Evolutionary conservation across 2,888 invertebrate species (phyloP).

Genomic region (Nudaria mundana): DNA sequence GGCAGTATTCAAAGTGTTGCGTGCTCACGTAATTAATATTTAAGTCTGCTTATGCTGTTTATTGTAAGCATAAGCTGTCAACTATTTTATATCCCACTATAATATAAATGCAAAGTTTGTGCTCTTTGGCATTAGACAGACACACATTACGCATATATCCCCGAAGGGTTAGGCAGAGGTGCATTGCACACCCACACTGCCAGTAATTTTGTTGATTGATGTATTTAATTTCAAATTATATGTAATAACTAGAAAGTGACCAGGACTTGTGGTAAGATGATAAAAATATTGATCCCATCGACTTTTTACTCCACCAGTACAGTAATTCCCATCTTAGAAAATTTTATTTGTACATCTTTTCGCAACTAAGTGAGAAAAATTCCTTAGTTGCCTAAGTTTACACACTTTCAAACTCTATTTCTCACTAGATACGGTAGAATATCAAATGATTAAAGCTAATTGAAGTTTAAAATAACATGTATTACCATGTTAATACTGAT

Average conservation of each 20-base stretch:
- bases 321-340: slow-evolving; percentile 12
- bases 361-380: slow-evolving; percentile 34
- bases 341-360: slow-evolving; percentile 29
- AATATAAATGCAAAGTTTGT: no score
- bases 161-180: no score
- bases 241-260: no score
- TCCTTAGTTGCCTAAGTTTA: slow-evolving; percentile 17
- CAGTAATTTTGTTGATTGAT: no score
- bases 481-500: no score
- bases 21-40: slow-evolving; percentile 21
- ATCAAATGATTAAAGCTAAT: not conserved
- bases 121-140: no score
- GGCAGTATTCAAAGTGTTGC: no score
- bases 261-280: no score
- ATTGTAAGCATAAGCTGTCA: slow-evolving; percentile 8
- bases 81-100: slow-evolving; percentile 10
- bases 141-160: no score
- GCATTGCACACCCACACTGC: no score
- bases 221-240: not conserved
- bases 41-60: slow-evolving; percentile 16
- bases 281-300: not conserved
- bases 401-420: not conserved
- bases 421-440: not conserved
- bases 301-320: not conserved
- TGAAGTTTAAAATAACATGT: not conserved